Conservation (phyloP, 2,888 invertebrate species). For the Sepiola atlantica region DNA sequence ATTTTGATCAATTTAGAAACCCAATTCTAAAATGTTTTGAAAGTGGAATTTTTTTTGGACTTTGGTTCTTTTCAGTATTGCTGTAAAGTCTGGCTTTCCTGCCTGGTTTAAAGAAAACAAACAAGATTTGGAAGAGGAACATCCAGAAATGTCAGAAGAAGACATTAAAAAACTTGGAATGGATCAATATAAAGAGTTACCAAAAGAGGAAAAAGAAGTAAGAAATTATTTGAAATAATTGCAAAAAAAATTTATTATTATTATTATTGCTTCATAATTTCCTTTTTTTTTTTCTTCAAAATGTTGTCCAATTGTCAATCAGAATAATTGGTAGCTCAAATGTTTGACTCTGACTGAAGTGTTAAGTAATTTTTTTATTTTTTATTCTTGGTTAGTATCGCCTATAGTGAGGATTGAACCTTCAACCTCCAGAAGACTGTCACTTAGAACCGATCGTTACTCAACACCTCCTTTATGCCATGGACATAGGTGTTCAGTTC, state of each 20-base stretch:
- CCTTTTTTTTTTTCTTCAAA: not conserved
- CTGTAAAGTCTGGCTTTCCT: slow-evolving; percentile 62
- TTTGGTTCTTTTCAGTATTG: not conserved
- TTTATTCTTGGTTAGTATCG: no score
- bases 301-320: not conserved
- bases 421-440: no score
- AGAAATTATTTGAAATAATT: not conserved
- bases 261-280: not conserved
- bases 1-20: not conserved
- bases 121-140: slow-evolving; percentile 58
- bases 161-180: slow-evolving; percentile 63
- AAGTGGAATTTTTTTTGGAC: not conserved
- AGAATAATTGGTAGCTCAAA: no score
- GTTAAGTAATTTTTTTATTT: no score
- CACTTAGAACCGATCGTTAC: no score
- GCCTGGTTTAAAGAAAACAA: slow-evolving; percentile 67
- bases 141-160: slow-evolving; percentile 66
- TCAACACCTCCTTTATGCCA: no score
- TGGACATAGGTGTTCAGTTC: no score
- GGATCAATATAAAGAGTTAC: slow-evolving; percentile 63
- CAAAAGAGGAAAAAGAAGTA: slow-evolving; percentile 69
- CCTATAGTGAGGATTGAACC: no score
- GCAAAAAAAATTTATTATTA: not conserved
- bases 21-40: not conserved
- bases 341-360: no score